A percentile compares a stretch with the other conserved stretches of the same genome.
phyloP scores from a whole-genome alignment of 35 echinoderm and acorn worm genomes.

The Ophiothrix spiculata region DNA sequence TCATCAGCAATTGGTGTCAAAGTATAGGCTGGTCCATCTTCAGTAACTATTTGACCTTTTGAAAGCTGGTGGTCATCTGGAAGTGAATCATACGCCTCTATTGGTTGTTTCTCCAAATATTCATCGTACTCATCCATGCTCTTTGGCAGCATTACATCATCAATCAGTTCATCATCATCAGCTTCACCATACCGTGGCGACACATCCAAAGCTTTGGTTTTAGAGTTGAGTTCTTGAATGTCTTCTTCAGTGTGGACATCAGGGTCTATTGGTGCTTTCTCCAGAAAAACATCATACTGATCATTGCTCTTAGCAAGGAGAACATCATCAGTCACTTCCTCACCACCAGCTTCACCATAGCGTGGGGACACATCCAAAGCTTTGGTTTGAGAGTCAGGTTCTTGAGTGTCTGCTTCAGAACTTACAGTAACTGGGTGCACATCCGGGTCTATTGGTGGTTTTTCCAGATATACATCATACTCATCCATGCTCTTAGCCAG shows the following conservation, averaged over 20 bases:
- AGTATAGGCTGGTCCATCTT: constrained; percentile 48
- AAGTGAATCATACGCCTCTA: background rate
- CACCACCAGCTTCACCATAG: too few species aligned
- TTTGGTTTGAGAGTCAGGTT: too few species aligned
- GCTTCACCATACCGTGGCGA: too few species aligned
- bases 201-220: too few species aligned
- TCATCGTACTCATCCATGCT: background rate
- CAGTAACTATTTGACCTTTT: constrained; percentile 32
- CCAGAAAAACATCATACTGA: constrained; percentile 4
- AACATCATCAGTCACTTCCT: background rate
- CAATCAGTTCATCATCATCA: background rate
- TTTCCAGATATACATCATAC: background rate
- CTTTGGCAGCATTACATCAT: background rate
- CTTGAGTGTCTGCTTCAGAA: too few species aligned
- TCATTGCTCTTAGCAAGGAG: background rate
- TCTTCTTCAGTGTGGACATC: too few species aligned
- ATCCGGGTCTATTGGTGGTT: background rate
- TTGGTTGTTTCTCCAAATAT: background rate
- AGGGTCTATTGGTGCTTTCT: background rate
- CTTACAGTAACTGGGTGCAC: too few species aligned
- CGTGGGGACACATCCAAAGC: too few species aligned
- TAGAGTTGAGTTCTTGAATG: too few species aligned
- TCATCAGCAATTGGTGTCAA: constrained; percentile 1
- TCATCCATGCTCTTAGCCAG: background rate
- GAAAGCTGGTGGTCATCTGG: background rate